phyloP scores from a whole-genome alignment of 1,140 invertebrate genomes.

The Thereuonema tuberculata region DNA sequence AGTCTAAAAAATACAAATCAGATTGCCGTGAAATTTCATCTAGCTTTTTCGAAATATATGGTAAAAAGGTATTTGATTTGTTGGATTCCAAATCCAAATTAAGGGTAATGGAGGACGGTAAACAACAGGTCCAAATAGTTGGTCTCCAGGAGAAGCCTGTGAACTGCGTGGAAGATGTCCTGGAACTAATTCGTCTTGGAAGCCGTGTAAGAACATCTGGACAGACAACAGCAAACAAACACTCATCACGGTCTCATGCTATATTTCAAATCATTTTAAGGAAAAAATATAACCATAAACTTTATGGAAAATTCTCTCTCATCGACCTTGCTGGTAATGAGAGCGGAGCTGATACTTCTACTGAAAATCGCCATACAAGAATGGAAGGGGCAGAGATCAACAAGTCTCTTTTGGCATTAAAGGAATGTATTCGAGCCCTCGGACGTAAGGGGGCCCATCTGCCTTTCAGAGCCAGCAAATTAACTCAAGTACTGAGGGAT shows the following conservation, averaged over 20 bases:
- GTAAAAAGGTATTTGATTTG: conserved; percentile 92
- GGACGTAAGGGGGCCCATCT: conserved; percentile 88
- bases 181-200: conserved; percentile 70
- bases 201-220: conserved; percentile 73
- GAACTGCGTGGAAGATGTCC: conserved; percentile 70
- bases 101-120: conserved; percentile 84
- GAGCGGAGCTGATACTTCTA: conserved; percentile 93
- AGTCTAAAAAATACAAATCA: conserved; percentile 58
- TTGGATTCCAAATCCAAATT: conserved; percentile 87
- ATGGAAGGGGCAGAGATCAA: conserved; percentile 99
- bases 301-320: conserved; percentile 95
- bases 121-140: conserved; percentile 81
- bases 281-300: conserved; percentile 45
- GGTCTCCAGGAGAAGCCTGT: conserved; percentile 77
- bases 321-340: conserved; percentile 99
- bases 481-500: conserved; percentile 94
- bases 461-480: conserved; percentile 92
- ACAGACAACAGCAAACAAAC: conserved; percentile 81
- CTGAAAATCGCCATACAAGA: conserved; percentile 83
- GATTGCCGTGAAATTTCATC: conserved; percentile 67
- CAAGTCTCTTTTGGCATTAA: conserved; percentile 88
- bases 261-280: conserved; percentile 68
- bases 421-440: conserved; percentile 95
- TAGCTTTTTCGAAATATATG: conserved; percentile 95
- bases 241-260: conserved; percentile 87